Percentiles rank a stretch among this genome's conserved stretches.
These are phyloP conservation scores for Tiliacea citrago DNA, from an alignment of 2,888 invertebrate species.

Conservation along the genomic window DNA sequence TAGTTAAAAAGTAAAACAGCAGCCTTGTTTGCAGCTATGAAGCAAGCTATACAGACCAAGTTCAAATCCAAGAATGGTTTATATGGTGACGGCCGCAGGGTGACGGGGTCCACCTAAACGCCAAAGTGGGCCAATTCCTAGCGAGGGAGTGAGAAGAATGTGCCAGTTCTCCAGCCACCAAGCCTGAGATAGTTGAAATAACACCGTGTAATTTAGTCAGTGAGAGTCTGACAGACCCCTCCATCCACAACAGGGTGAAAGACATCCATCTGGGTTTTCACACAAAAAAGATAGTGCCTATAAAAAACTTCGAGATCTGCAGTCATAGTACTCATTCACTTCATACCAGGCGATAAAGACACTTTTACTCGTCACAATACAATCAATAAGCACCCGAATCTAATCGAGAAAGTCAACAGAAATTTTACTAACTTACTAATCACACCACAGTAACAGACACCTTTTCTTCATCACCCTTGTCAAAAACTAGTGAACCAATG, in stretches of 20 bases:
- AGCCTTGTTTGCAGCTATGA: neutral
- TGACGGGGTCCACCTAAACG: neutral
- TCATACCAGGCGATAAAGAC: too few relatives aligned
- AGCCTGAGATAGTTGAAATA: neutral
- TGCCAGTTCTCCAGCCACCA: too few relatives aligned
- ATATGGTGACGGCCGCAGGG: neutral
- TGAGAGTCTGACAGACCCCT: neutral
- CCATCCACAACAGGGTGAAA: fast-evolving
- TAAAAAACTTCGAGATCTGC: neutral
- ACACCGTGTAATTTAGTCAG: neutral
- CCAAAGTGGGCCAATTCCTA: neutral
- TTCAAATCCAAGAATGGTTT: neutral
- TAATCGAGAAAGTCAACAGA: neutral
- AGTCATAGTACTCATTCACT: neutral
- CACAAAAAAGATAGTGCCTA: neutral
- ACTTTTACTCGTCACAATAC: slow-evolving; percentile 8
- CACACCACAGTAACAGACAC: slow-evolving; percentile 25
- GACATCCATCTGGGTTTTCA: too few relatives aligned
- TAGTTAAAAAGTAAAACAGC: neutral
- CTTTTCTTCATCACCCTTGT: slow-evolving; percentile 17
- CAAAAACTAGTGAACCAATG: slow-evolving; percentile 38
- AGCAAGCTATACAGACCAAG: neutral
- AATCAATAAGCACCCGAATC: neutral
- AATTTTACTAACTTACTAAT: slow-evolving; percentile 6
- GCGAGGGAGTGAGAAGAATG: too few relatives aligned